A percentile compares a stretch with the other conserved stretches of the same genome.
Evolutionary conservation across 2,797 vertebrate species (phyloP).

Genomic region (Hippoglossus hippoglossus): DNA sequence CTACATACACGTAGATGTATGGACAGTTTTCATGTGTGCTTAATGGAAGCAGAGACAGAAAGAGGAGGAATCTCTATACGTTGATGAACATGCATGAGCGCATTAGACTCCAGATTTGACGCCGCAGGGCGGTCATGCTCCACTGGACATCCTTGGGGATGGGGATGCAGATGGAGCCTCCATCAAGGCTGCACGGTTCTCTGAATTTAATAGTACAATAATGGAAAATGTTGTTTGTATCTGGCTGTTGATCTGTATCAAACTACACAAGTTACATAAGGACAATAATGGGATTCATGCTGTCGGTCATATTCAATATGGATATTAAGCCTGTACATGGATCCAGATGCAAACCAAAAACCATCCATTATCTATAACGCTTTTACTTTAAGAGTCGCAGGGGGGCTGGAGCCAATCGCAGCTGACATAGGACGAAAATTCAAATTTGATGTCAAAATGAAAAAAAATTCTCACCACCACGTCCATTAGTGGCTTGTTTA

Average conservation of each 20-base stretch:
- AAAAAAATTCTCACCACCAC: not conserved
- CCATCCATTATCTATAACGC: too few species aligned
- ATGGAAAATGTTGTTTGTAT: constrained; percentile 1
- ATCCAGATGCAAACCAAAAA: too few species aligned
- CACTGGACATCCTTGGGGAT: constrained; percentile 53
- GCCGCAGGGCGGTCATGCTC: constrained; percentile 65
- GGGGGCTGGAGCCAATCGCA: too few species aligned
- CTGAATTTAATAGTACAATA: not conserved
- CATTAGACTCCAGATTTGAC: constrained; percentile 65
- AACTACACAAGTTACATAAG: not conserved
- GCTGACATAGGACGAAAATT: too few species aligned
- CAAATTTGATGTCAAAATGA: not conserved
- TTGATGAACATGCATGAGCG: constrained; percentile 40
- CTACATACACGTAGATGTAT: not conserved
- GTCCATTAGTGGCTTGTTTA: not conserved
- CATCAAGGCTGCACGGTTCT: not conserved
- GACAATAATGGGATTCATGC: not conserved
- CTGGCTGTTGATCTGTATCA: not conserved
- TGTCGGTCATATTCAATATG: too few species aligned
- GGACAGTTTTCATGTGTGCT: not conserved
- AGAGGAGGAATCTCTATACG: constrained; percentile 25
- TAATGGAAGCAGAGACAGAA: not conserved
- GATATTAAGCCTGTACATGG: too few species aligned
- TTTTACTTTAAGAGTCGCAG: too few species aligned
- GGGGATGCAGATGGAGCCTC: constrained; percentile 52